Evolutionary conservation across 2,113 vertebrate species (phyloP), one percentile per base, ranked within the genome.

Genomic region (Salvelinus namaycush): DNA sequence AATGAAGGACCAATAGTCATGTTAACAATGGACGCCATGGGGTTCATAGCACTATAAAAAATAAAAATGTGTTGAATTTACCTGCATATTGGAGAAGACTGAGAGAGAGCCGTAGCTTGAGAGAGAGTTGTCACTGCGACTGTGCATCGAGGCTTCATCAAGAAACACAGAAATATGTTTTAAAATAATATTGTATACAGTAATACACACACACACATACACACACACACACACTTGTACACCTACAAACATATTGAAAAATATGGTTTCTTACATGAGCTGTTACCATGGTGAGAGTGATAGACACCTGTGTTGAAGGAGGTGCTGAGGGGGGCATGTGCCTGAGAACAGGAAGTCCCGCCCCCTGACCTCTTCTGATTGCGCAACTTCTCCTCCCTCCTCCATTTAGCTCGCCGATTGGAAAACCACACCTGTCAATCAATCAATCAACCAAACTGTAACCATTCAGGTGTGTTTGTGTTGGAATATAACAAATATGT

Each of bases 371-470:
- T 81, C 71, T 87, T 85, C 78, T 94, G 93, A 79, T 90, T 94
- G 9, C 90, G 91, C 49, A 94, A 81, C 79, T 95, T 95, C 72
- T 94, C 91, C 84, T 95, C 93, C 72, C 93, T 84, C 64, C 93
- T 90, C 94, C 94, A 94, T 59, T 94, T 94, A 31, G 94, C 95
- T 84, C 95, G 92, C 79, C 94, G 86, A 81, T 95, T 95, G 24
- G 94, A 94, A 88, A 95, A 95, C 94, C 94, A 95, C 73, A 94
- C 92, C 94, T 95, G 83, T 74, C 73, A 79, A 84, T 80, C 26
- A 69, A 59, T 29, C 20, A 62, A 24, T 16, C 6, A 24, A 22
- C 26, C 26, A 22, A 68, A 5, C 39, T 44, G 39, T 44, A 68
- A 13, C 66, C 27, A 31, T 34, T 66, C 22, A 26, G 20, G 64